Evolutionary conservation across 1,140 invertebrate genomes (phyloP), one percentile per base, ranked within the genome.

Genomic region (Diachasmimorpha longicaudata): DNA sequence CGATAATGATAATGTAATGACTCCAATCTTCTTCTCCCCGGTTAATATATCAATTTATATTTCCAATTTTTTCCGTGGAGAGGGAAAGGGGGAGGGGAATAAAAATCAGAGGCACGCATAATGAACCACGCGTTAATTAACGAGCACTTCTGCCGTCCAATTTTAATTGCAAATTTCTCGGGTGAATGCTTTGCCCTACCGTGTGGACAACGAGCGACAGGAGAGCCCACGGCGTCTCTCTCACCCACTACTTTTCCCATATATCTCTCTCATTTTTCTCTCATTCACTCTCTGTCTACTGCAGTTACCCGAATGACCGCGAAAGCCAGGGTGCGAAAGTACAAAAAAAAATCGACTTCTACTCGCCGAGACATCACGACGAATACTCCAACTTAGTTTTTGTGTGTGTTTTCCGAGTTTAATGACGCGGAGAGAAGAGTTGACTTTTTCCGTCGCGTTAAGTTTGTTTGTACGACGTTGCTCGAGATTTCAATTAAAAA

Each of bases 121-220:
- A 73, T 73, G 71, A 63, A 73, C 71, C 71, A 44, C 55, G 71
- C 55, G 71, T 73, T 63, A 73, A 73, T 73, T 73, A 73, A 73
- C 71, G 71, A 73, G 71, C 71, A 73, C 58, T 73, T 44, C 52
- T 63, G 52, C 23, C 71, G 71, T 73, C 71, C 71, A 73, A 73
- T 73, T 73, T 73, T 73, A 73, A 73, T 73, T 73, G 71, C 71
- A 66, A 63, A 73, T 73, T 66, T 73, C 63, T 73, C 63, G 55
- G 55, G 23, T 52, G 70, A 71, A 71, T 52, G 70, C 70, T 31
- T 37, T 44, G 36, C 44, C 44, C 68, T 39, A 11, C 68, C 44
- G 48, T 21, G 48, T 55, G 48, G 48, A 55, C 48, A 55, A 55
- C 48, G 48, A 55, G 48, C 48, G 48, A 19, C 48, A 55, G 48